Evolutionary conservation across 2,888 invertebrate genomes (phyloP).

Genomic region (Octonoba sinensis): DNA sequence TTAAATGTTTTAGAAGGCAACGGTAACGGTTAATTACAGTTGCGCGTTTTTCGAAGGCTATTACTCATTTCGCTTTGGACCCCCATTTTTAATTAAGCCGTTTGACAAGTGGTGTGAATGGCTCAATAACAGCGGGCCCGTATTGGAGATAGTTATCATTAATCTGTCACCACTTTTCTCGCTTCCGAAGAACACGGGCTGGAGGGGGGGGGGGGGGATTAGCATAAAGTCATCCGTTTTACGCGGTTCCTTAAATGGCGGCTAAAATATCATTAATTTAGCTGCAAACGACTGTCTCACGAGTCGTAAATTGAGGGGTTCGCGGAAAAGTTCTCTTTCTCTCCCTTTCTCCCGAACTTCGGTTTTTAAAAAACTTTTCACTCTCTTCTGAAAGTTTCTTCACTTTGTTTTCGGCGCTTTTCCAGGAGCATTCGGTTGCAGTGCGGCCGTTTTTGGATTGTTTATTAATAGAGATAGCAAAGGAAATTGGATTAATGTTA

Average conservation of each 20-base stretch:
- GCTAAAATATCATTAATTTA: slow-evolving; percentile 47
- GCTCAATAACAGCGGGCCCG: slow-evolving; percentile 47
- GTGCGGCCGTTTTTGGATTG: no score
- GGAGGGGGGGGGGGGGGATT: slow-evolving; percentile 19
- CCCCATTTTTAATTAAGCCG: slow-evolving; percentile 60
- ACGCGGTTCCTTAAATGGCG: slow-evolving; percentile 39
- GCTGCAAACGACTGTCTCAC: slow-evolving; percentile 11
- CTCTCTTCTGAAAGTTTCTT: background rate
- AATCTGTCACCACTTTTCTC: slow-evolving; percentile 55
- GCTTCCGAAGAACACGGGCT: background rate
- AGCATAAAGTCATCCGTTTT: slow-evolving; percentile 59
- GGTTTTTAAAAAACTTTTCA: background rate
- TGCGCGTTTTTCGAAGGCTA: slow-evolving; percentile 46
- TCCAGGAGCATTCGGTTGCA: no score
- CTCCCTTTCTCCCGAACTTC: background rate
- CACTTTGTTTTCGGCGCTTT: background rate
- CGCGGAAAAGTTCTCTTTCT: background rate
- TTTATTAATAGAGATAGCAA: no score
- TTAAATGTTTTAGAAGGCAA: slow-evolving; percentile 56
- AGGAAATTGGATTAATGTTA: no score
- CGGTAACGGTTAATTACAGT: slow-evolving; percentile 54
- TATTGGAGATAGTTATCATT: slow-evolving; percentile 64
- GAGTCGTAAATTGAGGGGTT: slow-evolving; percentile 19
- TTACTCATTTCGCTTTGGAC: slow-evolving; percentile 42
- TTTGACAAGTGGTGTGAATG: slow-evolving; percentile 40